Percentiles rank a stretch among this genome's conserved stretches.
Conservation (phyloP, 2,113 vertebrate genomes). For the Mixornis gularis region DNA sequence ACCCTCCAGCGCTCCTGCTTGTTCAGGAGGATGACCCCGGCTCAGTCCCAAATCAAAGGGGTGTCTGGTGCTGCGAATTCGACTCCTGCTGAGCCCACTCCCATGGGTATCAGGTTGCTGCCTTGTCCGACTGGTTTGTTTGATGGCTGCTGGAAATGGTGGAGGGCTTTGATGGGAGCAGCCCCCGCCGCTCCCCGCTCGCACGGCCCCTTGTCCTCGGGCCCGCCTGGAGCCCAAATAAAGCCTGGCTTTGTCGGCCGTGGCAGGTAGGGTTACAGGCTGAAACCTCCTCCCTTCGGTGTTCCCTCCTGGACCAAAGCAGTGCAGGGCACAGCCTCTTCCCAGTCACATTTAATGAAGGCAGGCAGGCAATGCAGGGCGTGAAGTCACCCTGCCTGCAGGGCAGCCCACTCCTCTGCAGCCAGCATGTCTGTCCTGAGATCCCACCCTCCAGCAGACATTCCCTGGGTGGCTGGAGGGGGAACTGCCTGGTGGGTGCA, state of each 20-base stretch:
- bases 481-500: fast-evolving
- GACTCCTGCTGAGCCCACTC: slow-evolving; percentile 29
- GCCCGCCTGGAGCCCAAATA: not conserved
- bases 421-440: not conserved
- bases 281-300: not conserved
- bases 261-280: slow-evolving; percentile 52
- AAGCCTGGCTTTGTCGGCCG: slow-evolving; percentile 24
- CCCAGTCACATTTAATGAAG: slow-evolving; percentile 55
- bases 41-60: slow-evolving; percentile 26
- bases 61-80: not conserved
- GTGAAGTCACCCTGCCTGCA: slow-evolving; percentile 27
- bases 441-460: fast-evolving
- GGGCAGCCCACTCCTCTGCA: not conserved
- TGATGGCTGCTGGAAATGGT: slow-evolving; percentile 43
- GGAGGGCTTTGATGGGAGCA: slow-evolving; percentile 60
- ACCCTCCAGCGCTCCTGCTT: not conserved
- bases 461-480: not conserved
- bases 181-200: not conserved
- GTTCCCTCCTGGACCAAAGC: not conserved
- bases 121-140: slow-evolving; percentile 68
- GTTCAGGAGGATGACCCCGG: slow-evolving; percentile 4
- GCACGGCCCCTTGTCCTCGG: not conserved
- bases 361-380: slow-evolving; percentile 40
- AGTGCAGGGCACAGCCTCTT: slow-evolving; percentile 33
- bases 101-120: slow-evolving; percentile 65